Evolutionary conservation across 2,797 vertebrate species (phyloP), one percentile per base, ranked within the genome.

Genomic region (Psittacula derbiana): DNA sequence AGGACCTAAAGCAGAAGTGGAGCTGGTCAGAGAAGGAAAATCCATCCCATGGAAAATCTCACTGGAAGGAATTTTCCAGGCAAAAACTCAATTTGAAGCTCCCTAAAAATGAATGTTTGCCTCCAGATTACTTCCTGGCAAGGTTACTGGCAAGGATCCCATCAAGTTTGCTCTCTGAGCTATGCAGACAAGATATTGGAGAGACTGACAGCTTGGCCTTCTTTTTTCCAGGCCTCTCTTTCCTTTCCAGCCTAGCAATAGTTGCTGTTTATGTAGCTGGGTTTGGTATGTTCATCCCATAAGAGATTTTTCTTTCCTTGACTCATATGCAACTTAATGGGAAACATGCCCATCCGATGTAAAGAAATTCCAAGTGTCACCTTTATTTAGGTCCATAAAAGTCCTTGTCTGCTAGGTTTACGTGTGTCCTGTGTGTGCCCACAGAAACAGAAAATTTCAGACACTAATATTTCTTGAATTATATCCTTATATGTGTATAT

Each of bases 181-280:
- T 82, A 27, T 60, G 38, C 20, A 82, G 74, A 66, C 25, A 60
- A 85, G 78, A 80, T 81, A 83, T 9, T 66, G 38, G 53, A 86
- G 58, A 91, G 57, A 84, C 30, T 47, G 79, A 36, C 65, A 91
- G 30, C 21, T 92, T 84, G 30, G 69, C 24, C 58, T 75, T 86
- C 24, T 15, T 71, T 93, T 69, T 88, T 80, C 65, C 66, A 83
- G 72, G 46, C 65, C 21, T 58, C 44, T 58, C 61, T 90, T 80
- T 89, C 33, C 76, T 85, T 82, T 73, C 74, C 58, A 75, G 40
- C 44, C 69, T 80, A 74, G 81, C 3, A 33, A 78, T 88, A 78
- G 65, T 79, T 95, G 38, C 76, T 95, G 64, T 93, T 93, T 91
- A 55, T 75, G 52, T 93, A 78, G 52, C 87, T 91, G 75, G 23